These are phyloP conservation scores for Panthera tigris DNA, from an alignment of 2,113 vertebrate genomes.

Conservation along the genomic window DNA sequence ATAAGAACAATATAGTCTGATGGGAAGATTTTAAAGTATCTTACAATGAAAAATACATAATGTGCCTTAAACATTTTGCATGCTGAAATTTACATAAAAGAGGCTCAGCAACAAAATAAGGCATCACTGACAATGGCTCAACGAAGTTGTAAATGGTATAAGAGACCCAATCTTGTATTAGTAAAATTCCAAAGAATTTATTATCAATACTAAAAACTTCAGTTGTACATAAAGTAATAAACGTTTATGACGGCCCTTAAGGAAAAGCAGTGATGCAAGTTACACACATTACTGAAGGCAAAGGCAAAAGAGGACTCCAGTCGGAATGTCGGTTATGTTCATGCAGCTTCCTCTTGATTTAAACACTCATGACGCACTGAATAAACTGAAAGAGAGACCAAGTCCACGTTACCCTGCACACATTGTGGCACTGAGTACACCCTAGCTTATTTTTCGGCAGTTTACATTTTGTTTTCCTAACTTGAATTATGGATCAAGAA, in stretches of 20 bases:
- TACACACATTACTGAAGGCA: conserved; percentile 1
- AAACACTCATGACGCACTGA: conserved; percentile 88
- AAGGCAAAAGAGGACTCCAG: conserved; percentile 53
- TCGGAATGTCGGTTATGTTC: conserved; percentile 71
- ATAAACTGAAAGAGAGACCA: conserved; percentile 85
- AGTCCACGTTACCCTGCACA: not conserved
- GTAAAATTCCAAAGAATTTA: conserved; percentile 62
- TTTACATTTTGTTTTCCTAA: not conserved
- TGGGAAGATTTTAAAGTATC: conserved; percentile 49
- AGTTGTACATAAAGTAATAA: conserved; percentile 18
- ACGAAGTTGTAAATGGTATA: conserved; percentile 6
- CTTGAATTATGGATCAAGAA: not conserved
- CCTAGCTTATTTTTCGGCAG: not conserved
- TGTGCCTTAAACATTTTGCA: not conserved
- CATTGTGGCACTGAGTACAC: not conserved
- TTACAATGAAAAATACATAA: not conserved
- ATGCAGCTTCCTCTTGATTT: conserved; percentile 20
- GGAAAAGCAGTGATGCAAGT: not conserved
- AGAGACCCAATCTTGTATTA: conserved; percentile 42
- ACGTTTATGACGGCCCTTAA: conserved; percentile 52
- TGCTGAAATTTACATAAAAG: conserved; percentile 48
- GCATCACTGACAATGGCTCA: conserved; percentile 65
- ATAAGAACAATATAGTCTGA: not conserved
- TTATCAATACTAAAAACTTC: conserved; percentile 68
- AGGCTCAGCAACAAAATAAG: conserved; percentile 67